Percentiles rank a stretch among this genome's conserved stretches.
Evolutionary conservation across 1,140 invertebrate species (phyloP).

Genomic region (Bombyx mandarina): DNA sequence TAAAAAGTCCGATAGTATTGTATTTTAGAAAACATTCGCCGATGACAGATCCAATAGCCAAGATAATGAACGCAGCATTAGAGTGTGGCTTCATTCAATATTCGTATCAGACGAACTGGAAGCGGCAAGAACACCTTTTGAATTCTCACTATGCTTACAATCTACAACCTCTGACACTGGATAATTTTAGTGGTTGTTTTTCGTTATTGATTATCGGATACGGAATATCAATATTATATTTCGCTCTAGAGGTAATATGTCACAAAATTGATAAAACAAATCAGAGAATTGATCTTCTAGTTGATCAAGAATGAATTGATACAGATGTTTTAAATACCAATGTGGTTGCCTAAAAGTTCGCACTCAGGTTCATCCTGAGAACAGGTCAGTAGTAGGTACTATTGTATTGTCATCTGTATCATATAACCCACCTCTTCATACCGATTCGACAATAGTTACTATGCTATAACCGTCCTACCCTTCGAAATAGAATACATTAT

Average conservation of each 20-base stretch:
- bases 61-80: conserved; percentile 21
- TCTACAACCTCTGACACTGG: conserved; percentile 20
- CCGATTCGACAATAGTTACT: no score
- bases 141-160: no score
- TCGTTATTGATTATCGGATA: conserved; percentile 28
- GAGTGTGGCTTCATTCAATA: conserved; percentile 39
- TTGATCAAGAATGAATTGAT: no score
- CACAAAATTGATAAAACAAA: not conserved
- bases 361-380: no score
- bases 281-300: no score
- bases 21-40: conserved; percentile 40
- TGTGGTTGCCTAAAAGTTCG: no score
- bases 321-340: no score
- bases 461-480: no score
- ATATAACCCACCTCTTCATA: no score
- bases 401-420: no score
- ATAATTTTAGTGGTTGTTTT: conserved; percentile 32
- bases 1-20: conserved; percentile 41
- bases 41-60: conserved; percentile 21
- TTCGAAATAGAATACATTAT: no score
- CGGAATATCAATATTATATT: conserved; percentile 30
- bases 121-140: conserved; percentile 5
- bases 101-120: conserved; percentile 21
- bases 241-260: conserved; percentile 25
- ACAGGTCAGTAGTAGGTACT: no score